Evolutionary conservation across 2,113 vertebrate species (phyloP).

Genomic region (Thryonomys swinderianus): DNA sequence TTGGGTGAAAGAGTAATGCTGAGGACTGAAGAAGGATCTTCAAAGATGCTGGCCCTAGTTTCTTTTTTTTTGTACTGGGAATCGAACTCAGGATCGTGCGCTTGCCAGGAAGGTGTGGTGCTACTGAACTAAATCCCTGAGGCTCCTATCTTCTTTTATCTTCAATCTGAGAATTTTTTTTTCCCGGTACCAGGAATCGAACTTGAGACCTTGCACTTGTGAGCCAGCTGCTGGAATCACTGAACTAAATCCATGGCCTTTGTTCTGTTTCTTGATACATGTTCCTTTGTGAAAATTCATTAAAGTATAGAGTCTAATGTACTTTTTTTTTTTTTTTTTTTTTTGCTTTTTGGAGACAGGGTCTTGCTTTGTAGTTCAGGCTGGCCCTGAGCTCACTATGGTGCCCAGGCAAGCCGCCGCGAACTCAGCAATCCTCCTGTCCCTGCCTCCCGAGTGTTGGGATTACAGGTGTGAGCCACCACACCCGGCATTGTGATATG

Average conservation of each 20-base stretch:
- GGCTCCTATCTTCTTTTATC: too few species aligned
- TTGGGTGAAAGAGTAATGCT: neutral
- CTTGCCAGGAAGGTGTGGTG: too few species aligned
- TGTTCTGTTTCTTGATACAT: neutral
- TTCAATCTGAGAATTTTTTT: too few species aligned
- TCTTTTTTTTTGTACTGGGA: neutral
- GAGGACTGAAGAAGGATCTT: neutral
- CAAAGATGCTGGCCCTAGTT: neutral
- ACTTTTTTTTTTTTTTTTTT: neutral
- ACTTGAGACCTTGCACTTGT: too few species aligned
- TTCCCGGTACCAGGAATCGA: too few species aligned
- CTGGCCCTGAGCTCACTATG: neutral
- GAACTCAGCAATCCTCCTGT: neutral
- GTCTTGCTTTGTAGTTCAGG: neutral
- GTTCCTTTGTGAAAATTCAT: neutral
- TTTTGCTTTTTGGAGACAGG: neutral
- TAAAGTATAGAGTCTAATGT: neutral
- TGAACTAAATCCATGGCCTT: too few species aligned
- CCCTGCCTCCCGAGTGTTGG: neutral
- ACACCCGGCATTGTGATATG: too few species aligned
- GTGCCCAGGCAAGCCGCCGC: too few species aligned
- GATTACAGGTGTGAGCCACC: neutral
- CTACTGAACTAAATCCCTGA: too few species aligned
- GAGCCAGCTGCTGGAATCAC: too few species aligned
- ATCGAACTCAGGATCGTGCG: too few species aligned